These are phyloP conservation scores for Noctua janthe DNA, from an alignment of 2,888 invertebrate genomes.

Conservation along the genomic window DNA sequence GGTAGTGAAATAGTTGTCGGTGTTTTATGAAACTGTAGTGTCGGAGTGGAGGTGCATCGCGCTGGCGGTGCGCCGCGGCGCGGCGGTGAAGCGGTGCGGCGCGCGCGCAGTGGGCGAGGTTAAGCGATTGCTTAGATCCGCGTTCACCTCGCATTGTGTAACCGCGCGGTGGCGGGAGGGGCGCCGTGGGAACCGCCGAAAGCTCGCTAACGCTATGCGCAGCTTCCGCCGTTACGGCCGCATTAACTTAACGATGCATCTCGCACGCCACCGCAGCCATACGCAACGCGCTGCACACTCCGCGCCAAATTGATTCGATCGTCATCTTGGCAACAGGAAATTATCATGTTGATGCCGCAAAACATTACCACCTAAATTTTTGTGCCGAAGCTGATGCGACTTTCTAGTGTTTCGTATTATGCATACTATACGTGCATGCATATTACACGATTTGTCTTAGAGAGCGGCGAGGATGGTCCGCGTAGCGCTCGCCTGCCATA, in stretches of 20 bases:
- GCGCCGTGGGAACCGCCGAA: conserved; percentile 89
- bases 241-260: conserved; percentile 87
- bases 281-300: conserved; percentile 76
- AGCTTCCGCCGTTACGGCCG: conserved; percentile 88
- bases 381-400: conserved; percentile 62
- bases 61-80: conserved; percentile 66
- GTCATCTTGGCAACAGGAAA: conserved; percentile 85
- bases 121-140: conserved; percentile 91
- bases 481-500: conserved; percentile 49
- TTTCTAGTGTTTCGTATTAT: conserved; percentile 71
- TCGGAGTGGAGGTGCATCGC: conserved; percentile 71
- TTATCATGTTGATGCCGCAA: conserved; percentile 78
- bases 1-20: conserved; percentile 54
- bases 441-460: conserved; percentile 57
- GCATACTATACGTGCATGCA: conserved; percentile 30
- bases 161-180: conserved; percentile 80
- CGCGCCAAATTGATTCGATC: conserved; percentile 83
- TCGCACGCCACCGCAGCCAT: conserved; percentile 79
- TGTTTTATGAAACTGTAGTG: conserved; percentile 63
- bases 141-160: conserved; percentile 90
- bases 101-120: conserved; percentile 89
- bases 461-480: conserved; percentile 63
- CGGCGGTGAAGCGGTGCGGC: conserved; percentile 68
- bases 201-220: conserved; percentile 84
- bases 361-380: conserved; percentile 72